Base-by-base conservation (phyloP, 2,797 vertebrate genomes). In the Myotis vivesi region DNA sequence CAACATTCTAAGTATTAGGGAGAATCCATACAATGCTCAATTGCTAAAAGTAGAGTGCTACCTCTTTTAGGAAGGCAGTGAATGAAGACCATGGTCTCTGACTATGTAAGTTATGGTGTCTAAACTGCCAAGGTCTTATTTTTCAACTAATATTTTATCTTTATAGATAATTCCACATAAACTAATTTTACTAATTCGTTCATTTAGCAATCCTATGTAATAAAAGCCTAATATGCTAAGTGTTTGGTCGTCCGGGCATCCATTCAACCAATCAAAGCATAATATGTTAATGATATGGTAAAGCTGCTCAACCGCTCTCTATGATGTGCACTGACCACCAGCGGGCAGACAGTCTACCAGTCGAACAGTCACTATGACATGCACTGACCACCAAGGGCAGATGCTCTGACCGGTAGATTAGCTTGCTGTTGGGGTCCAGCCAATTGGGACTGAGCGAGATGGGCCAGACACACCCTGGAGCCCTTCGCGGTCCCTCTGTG, bases 401-500 rank as follows among this genome's bases (percentile, higher is more conserved):
- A 62, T 62, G 12, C 59, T 62, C 59, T 6, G 6, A 30, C 59
- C 1, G 5, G 11, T 59, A 59, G 25, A 15, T 59, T 59, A 62
- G 28, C 12, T 62, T 62, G 57, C 25, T 62, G 25, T 25, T 30
- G 12, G 59, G 57, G 25, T 62, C 59, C 0, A 2, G 28, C 28
- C 3, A 12, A 30, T 30, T 62, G 59, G 28, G 5, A 62, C 25
- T 15, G 28, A 62, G 28, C 1, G 2, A 62, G 59, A 62, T 62
- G 12, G 12, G 59, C 59, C 5, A 0, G 12, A 30, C 25, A 62
- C 0, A 10, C 12, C 28, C 59, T 30, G 59, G 28, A 30, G 59
- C 28, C 25, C 59, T 59, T 25, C 2, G 6, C 1, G 12, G 57
- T 11, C 25, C 57, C 28, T 30, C 28, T 1, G 5, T 0, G 0